Percentiles rank a stretch among this genome's conserved stretches.
These are phyloP conservation scores for Oreortyx pictus DNA, from an alignment of 2,797 vertebrate genomes.

Conservation along the genomic window DNA sequence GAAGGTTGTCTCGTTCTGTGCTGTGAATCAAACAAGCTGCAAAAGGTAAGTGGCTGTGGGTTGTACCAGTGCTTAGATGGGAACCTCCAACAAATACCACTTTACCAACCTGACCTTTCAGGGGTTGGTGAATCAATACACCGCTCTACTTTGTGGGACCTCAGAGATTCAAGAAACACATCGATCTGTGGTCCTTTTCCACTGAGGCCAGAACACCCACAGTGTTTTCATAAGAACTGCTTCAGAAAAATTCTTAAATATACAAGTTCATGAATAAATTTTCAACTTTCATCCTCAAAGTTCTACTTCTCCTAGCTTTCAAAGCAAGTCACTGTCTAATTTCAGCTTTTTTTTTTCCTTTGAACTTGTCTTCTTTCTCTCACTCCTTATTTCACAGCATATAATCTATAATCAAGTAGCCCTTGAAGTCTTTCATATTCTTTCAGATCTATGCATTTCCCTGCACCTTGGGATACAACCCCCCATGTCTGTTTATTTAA, in stretches of 20 bases:
- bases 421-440: neutral
- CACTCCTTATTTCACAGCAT: neutral
- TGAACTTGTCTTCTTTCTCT: neutral
- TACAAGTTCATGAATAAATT: neutral
- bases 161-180: neutral
- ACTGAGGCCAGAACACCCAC: neutral
- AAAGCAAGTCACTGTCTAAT: neutral
- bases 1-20: neutral
- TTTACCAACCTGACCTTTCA: neutral
- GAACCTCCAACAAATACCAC: neutral
- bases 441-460: neutral
- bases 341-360: neutral
- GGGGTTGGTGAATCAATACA: neutral
- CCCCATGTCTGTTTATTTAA: neutral
- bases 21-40: neutral
- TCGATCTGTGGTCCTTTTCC: neutral
- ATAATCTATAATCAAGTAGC: neutral
- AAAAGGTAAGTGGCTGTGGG: neutral
- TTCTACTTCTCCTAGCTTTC: neutral
- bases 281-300: slow-evolving; percentile 19
- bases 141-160: too few species aligned
- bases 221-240: neutral
- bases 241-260: slow-evolving; percentile 11
- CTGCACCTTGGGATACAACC: neutral
- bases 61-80: neutral